phyloP scores from a whole-genome alignment of 2,797 vertebrate species.

The Novumbra hubbsi region DNA sequence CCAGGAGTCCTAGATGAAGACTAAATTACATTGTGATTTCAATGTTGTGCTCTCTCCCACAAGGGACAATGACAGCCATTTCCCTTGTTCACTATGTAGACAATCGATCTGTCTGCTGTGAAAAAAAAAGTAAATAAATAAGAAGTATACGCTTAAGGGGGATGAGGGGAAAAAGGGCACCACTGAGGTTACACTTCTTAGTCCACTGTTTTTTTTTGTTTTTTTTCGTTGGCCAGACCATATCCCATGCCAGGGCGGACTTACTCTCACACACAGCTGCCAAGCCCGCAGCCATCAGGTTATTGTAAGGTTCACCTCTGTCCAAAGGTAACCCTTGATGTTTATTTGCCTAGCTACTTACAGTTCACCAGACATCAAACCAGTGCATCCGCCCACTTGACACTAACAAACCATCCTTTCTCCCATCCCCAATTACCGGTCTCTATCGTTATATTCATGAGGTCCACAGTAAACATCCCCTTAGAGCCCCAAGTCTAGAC shows the following conservation, averaged over 20 bases:
- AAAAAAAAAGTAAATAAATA: neutral
- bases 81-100: neutral
- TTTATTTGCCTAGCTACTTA: neutral
- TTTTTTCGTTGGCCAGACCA: neutral
- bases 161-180: neutral
- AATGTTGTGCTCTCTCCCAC: neutral
- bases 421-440: neutral
- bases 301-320: neutral
- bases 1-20: too few species aligned
- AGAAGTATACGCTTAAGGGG: neutral
- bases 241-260: neutral
- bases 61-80: neutral
- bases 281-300: neutral
- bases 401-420: neutral
- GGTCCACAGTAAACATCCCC: neutral
- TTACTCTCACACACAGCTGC: neutral
- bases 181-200: neutral
- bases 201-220: neutral
- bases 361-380: neutral
- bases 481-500: neutral
- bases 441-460: neutral
- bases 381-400: constrained; percentile 29
- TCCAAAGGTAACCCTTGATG: constrained; percentile 10
- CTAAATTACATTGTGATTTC: too few species aligned
- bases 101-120: neutral